These are phyloP conservation scores for Sakesphorus luctuosus DNA, from an alignment of 2,113 vertebrate species.

Conservation along the genomic window DNA sequence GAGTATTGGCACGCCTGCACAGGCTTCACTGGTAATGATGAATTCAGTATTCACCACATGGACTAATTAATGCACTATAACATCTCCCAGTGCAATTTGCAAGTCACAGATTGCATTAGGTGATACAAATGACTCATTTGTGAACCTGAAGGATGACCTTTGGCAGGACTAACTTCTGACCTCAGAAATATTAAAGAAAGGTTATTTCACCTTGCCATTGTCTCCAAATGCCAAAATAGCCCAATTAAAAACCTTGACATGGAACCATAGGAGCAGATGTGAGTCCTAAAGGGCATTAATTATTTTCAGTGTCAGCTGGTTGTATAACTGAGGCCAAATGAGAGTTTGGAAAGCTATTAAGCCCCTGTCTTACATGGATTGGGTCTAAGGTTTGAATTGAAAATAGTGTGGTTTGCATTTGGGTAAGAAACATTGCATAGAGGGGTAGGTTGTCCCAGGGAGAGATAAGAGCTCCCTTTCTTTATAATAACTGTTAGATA, in stretches of 20 bases:
- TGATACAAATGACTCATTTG: constrained; percentile 87
- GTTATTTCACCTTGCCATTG: constrained; percentile 88
- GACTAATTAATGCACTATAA: constrained; percentile 84
- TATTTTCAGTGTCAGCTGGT: constrained; percentile 89
- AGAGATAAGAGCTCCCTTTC: constrained; percentile 5
- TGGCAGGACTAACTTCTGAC: constrained; percentile 85
- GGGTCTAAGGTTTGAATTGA: constrained; percentile 80
- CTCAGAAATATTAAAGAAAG: constrained; percentile 89
- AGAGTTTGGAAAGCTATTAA: constrained; percentile 85
- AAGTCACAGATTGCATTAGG: constrained; percentile 87
- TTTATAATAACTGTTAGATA: neutral
- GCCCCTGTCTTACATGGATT: constrained; percentile 75
- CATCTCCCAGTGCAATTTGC: constrained; percentile 85
- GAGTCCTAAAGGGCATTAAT: constrained; percentile 89
- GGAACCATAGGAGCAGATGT: constrained; percentile 87
- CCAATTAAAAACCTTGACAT: constrained; percentile 91
- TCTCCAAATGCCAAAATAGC: constrained; percentile 90
- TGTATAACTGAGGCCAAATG: constrained; percentile 85
- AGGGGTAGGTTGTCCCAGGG: constrained; percentile 32
- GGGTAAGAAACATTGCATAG: constrained; percentile 13
- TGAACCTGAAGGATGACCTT: constrained; percentile 86
- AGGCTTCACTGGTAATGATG: constrained; percentile 79
- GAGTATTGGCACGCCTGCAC: constrained; percentile 79
- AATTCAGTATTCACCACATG: constrained; percentile 81
- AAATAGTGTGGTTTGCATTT: constrained; percentile 69